Conservation (phyloP, 1,140 invertebrate genomes). For the Galleria mellonella region DNA sequence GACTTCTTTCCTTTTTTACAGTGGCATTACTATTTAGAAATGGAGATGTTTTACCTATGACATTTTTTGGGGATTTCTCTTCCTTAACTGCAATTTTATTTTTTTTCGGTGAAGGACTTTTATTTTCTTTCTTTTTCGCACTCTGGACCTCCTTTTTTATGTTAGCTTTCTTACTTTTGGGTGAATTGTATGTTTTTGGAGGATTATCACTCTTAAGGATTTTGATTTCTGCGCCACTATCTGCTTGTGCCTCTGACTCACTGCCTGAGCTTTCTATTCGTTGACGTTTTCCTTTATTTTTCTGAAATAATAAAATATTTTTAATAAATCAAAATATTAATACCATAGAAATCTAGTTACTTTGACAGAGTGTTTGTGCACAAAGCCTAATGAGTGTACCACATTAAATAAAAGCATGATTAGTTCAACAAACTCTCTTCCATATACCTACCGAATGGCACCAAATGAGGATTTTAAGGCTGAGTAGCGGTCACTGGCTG, state of each 20-base stretch:
- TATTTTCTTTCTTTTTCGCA: too few species aligned
- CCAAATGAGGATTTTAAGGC: too few species aligned
- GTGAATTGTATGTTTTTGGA: constrained; percentile 40
- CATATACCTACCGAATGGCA: too few species aligned
- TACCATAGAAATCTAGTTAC: constrained; percentile 1
- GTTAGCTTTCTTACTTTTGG: constrained; percentile 39
- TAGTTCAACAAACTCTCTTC: too few species aligned
- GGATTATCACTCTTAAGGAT: constrained; percentile 16
- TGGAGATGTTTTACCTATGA: constrained; percentile 14
- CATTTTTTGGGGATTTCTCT: not conserved
- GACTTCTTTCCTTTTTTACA: constrained; percentile 9
- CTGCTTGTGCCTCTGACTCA: constrained; percentile 24
- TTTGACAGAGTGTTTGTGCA: too few species aligned
- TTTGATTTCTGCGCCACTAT: constrained; percentile 20
- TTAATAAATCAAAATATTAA: too few species aligned
- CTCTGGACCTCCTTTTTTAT: constrained; percentile 7
- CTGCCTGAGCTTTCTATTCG: constrained; percentile 56
- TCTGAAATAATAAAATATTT: constrained; percentile 18
- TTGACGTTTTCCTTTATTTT: constrained; percentile 47
- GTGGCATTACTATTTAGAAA: constrained; percentile 1
- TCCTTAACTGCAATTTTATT: not conserved
- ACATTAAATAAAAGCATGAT: too few species aligned
- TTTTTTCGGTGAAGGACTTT: not conserved
- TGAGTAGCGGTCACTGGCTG: too few species aligned
- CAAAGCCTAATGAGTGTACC: too few species aligned